phyloP scores from a whole-genome alignment of 2,113 vertebrate species.

The Equus przewalskii region DNA sequence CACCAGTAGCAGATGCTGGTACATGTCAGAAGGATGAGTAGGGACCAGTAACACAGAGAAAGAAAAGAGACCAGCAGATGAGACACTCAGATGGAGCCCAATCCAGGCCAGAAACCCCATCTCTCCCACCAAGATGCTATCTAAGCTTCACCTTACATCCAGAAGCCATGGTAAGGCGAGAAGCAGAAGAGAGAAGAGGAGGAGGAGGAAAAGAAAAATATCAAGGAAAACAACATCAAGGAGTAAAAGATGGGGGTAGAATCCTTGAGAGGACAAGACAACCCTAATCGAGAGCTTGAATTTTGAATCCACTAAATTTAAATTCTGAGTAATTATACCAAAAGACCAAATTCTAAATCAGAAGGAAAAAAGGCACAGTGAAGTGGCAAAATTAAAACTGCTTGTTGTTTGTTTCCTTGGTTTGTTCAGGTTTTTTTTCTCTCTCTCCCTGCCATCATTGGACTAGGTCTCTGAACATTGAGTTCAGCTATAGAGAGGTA shows the following conservation, averaged over 20 bases:
- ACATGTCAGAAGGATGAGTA: neutral
- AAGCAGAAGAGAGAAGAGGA: neutral
- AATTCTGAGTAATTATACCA: neutral
- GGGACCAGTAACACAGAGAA: no score
- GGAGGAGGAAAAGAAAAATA: rapidly evolving
- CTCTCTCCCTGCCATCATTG: neutral
- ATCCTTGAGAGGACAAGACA: neutral
- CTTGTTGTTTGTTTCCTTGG: neutral
- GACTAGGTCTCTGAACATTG: neutral
- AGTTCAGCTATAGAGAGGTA: neutral
- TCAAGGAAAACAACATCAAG: neutral
- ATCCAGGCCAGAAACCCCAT: neutral
- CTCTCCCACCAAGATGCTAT: neutral
- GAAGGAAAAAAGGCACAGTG: neutral
- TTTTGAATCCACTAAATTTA: neutral
- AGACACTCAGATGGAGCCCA: neutral
- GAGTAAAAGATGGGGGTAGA: no score
- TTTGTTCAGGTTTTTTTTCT: neutral
- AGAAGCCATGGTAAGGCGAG: neutral
- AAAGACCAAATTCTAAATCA: conserved; percentile 25
- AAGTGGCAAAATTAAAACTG: neutral
- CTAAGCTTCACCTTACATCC: neutral
- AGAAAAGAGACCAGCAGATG: neutral
- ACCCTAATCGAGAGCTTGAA: neutral
- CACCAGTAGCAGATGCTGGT: no score